A percentile compares a stretch with the other conserved stretches of the same genome.
Conservation (phyloP, 2,888 invertebrate genomes). For the Eupithecia dodoneata region DNA sequence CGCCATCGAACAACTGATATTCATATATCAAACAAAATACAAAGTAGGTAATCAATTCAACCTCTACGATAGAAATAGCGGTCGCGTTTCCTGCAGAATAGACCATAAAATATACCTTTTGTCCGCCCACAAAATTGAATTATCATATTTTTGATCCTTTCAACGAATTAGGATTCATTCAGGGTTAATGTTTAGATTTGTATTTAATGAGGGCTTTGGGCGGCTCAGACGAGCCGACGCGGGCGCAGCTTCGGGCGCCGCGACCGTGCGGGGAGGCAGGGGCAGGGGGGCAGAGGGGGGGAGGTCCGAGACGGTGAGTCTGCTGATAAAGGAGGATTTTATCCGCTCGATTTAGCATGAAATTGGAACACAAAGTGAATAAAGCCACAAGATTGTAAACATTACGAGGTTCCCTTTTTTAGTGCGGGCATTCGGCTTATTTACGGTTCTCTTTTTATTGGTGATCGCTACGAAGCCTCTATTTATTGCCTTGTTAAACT, state of each 20-base stretch:
- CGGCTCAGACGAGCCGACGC: slow-evolving; percentile 49
- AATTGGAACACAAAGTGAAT: slow-evolving; percentile 85
- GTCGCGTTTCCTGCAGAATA: slow-evolving; percentile 14
- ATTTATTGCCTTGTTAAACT: slow-evolving; percentile 83
- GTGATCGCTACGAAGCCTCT: slow-evolving; percentile 70
- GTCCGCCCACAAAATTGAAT: slow-evolving; percentile 68
- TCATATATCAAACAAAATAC: slow-evolving; percentile 15
- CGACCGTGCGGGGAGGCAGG: slow-evolving; percentile 29
- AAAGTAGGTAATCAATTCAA: slow-evolving; percentile 17
- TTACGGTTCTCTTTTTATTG: slow-evolving; percentile 81
- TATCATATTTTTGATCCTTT: slow-evolving; percentile 70
- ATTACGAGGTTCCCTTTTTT: slow-evolving; percentile 83
- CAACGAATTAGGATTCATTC: slow-evolving; percentile 70
- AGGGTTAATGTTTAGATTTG: slow-evolving; percentile 70
- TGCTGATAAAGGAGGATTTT: slow-evolving; percentile 82
- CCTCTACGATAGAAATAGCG: slow-evolving; percentile 16
- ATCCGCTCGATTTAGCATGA: slow-evolving; percentile 84
- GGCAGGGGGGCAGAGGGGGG: slow-evolving; percentile 34
- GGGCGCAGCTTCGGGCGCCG: slow-evolving; percentile 37
- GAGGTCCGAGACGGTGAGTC: slow-evolving; percentile 75
- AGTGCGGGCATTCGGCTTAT: slow-evolving; percentile 77
- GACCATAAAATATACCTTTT: slow-evolving; percentile 45
- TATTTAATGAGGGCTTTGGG: slow-evolving; percentile 69
- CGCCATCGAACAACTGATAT: slow-evolving; percentile 9
- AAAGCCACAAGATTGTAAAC: slow-evolving; percentile 84